Evolutionary conservation across 2,797 vertebrate genomes (phyloP).

Genomic region (Sebastes itinus): DNA sequence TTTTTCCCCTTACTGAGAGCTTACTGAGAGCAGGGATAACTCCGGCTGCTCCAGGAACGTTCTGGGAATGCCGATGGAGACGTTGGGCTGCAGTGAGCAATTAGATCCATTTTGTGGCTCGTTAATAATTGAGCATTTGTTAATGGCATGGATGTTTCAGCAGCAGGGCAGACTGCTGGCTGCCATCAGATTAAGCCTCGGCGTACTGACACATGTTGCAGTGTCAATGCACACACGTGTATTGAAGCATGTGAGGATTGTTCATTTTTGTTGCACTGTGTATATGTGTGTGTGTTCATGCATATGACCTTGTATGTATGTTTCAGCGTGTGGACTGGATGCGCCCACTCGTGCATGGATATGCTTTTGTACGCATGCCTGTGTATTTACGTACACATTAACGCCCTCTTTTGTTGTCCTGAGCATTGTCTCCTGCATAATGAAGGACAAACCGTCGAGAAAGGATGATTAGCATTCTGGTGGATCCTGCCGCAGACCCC

Average conservation of each 20-base stretch:
- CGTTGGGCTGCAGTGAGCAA: constrained; percentile 55
- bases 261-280: background rate
- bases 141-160: constrained; percentile 64
- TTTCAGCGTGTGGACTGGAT: constrained; percentile 7
- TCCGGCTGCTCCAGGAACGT: constrained; percentile 30
- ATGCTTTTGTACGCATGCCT: constrained; percentile 5
- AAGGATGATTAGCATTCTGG: constrained; percentile 82
- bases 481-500: constrained; percentile 75
- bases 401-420: constrained; percentile 28
- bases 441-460: constrained; percentile 81
- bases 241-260: background rate
- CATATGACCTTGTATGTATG: constrained; percentile 24
- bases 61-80: constrained; percentile 58
- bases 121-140: constrained; percentile 75
- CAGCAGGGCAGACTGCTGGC: constrained; percentile 36
- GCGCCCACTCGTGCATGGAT: constrained; percentile 8
- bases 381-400: constrained; percentile 37
- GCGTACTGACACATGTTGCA: constrained; percentile 42
- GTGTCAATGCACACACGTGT: constrained; percentile 18
- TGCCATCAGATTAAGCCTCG: constrained; percentile 45
- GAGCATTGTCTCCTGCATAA: constrained; percentile 73
- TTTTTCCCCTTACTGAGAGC: background rate
- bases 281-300: background rate
- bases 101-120: constrained; percentile 71
- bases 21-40: constrained; percentile 39